Percentiles rank a stretch among this genome's conserved stretches.
Evolutionary conservation across 2,797 vertebrate genomes (phyloP).

Genomic region (Sphenopsis melanotis): DNA sequence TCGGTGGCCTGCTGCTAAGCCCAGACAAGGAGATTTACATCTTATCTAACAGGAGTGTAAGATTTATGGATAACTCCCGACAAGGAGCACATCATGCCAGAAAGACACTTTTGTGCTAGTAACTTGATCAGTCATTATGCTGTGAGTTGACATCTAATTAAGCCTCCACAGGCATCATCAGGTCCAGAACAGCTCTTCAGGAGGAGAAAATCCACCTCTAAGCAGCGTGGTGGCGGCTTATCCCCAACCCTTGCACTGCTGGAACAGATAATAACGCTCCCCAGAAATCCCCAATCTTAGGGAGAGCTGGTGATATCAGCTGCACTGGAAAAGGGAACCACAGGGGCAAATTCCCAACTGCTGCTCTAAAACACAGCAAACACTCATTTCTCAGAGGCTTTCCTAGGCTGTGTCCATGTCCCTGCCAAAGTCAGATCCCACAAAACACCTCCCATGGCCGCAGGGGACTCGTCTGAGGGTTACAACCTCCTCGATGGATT

Average conservation of each 20-base stretch:
- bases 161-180: background rate
- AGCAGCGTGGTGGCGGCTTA: background rate
- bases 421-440: background rate
- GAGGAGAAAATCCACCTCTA: slow-evolving; percentile 2
- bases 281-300: background rate
- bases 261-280: background rate
- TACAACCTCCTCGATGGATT: background rate
- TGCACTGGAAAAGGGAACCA: fast-evolving
- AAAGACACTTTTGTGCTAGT: background rate
- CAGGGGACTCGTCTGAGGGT: background rate
- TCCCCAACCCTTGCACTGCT: background rate
- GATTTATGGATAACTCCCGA: slow-evolving; percentile 14
- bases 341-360: background rate
- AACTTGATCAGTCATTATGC: slow-evolving; percentile 26
- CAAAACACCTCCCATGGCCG: fast-evolving
- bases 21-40: slow-evolving; percentile 18
- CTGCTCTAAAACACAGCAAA: background rate
- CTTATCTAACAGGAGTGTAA: background rate
- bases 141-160: slow-evolving; percentile 34
- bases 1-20: background rate
- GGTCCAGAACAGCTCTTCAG: background rate
- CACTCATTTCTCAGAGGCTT: background rate
- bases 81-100: background rate
- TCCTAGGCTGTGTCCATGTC: background rate
- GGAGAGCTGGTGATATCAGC: background rate